Percentiles rank a stretch among this genome's conserved stretches.
These are phyloP conservation scores for Apis dorsata DNA, from an alignment of 1,140 invertebrate species.

Conservation along the genomic window DNA sequence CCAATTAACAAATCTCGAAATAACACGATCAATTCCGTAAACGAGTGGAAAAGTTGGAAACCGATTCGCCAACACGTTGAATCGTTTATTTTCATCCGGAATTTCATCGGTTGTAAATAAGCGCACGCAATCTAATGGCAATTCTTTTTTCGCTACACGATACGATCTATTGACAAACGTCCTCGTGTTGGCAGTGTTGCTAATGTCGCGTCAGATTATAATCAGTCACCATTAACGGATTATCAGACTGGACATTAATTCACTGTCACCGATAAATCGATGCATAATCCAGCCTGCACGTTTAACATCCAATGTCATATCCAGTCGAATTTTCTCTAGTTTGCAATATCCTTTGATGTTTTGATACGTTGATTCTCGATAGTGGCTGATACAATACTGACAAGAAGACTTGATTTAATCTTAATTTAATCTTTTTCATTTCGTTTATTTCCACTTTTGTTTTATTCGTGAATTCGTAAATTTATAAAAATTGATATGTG, in stretches of 20 bases:
- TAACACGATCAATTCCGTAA: too few species aligned
- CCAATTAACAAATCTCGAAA: too few species aligned
- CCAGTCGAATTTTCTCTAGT: not conserved
- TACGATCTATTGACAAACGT: not conserved
- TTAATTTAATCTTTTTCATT: too few species aligned
- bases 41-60: too few species aligned
- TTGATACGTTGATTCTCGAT: not conserved
- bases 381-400: too few species aligned
- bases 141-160: not conserved
- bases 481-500: too few species aligned
- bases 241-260: constrained; percentile 12
- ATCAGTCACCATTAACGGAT: constrained; percentile 40
- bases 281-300: constrained; percentile 3
- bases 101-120: not conserved
- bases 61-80: too few species aligned
- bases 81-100: not conserved
- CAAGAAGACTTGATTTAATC: too few species aligned
- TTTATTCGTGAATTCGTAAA: too few species aligned
- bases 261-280: constrained; percentile 33
- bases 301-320: not conserved
- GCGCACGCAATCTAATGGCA: not conserved
- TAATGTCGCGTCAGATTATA: constrained; percentile 29
- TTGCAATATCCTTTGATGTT: not conserved
- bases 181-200: not conserved
- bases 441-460: too few species aligned